phyloP scores from a whole-genome alignment of 2,113 vertebrate species.

The Xiphophorus couchianus region DNA sequence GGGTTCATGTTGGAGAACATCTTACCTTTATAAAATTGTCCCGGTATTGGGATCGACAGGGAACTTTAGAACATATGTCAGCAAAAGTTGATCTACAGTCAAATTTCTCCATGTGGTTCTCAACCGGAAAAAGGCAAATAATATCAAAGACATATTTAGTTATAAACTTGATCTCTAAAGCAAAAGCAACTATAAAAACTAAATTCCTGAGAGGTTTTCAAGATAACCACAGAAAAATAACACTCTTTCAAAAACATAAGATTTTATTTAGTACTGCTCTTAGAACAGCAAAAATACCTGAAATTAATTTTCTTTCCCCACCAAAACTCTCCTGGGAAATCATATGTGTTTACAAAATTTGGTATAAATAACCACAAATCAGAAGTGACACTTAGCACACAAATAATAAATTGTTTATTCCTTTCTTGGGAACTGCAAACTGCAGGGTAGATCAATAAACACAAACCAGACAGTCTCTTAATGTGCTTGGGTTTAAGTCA shows the following conservation, averaged over 20 bases:
- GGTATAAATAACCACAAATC: conserved; percentile 31
- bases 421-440: conserved; percentile 6
- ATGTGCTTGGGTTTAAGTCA: conserved; percentile 7
- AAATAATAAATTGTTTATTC: conserved; percentile 32
- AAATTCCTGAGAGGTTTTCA: too few relatives aligned
- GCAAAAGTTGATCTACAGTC: too few relatives aligned
- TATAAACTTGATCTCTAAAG: too few relatives aligned
- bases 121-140: background rate
- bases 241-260: background rate
- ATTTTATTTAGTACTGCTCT: background rate
- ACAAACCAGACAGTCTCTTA: background rate
- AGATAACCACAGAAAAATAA: too few relatives aligned
- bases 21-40: too few relatives aligned
- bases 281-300: background rate
- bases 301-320: conserved; percentile 2
- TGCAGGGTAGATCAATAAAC: conserved; percentile 34
- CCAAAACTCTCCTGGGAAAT: conserved; percentile 28
- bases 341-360: conserved; percentile 8
- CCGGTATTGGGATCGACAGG: too few relatives aligned
- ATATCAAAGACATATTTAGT: background rate
- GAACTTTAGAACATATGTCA: too few relatives aligned
- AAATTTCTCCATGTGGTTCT: background rate
- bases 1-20: too few relatives aligned
- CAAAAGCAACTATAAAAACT: too few relatives aligned
- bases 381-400: conserved; percentile 14